Percentiles rank a stretch among this genome's conserved stretches.
These are phyloP conservation scores for Tetrax tetrax DNA, from an alignment of 2,113 vertebrate genomes.

Conservation along the genomic window DNA sequence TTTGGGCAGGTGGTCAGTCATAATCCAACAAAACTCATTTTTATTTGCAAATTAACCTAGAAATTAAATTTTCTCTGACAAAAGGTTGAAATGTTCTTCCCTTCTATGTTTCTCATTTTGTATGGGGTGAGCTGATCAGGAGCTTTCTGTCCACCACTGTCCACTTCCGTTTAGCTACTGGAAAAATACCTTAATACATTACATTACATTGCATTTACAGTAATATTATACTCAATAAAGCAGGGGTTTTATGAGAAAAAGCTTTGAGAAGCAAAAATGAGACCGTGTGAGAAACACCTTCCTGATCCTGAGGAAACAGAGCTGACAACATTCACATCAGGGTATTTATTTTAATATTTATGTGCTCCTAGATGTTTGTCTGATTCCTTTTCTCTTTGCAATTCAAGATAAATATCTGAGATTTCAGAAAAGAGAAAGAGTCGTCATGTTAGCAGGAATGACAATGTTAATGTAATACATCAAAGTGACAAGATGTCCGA, in stretches of 20 bases:
- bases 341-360: constrained; percentile 9
- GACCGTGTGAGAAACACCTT: neutral
- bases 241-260: neutral
- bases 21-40: neutral
- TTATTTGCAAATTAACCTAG: constrained; percentile 1
- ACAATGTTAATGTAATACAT: neutral
- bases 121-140: neutral
- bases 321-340: neutral
- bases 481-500: neutral
- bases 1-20: neutral
- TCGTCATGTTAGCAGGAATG: neutral
- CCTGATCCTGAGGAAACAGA: neutral
- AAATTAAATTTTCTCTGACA: neutral
- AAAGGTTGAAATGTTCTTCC: neutral
- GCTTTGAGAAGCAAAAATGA: neutral
- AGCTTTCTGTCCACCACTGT: neutral
- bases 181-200: neutral
- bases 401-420: neutral
- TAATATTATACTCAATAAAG: neutral
- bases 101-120: neutral
- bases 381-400: neutral
- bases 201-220: neutral
- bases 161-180: neutral
- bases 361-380: neutral
- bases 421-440: neutral